Conservation (phyloP, 2,113 vertebrate species). For the Glaucidium brasilianum region DNA sequence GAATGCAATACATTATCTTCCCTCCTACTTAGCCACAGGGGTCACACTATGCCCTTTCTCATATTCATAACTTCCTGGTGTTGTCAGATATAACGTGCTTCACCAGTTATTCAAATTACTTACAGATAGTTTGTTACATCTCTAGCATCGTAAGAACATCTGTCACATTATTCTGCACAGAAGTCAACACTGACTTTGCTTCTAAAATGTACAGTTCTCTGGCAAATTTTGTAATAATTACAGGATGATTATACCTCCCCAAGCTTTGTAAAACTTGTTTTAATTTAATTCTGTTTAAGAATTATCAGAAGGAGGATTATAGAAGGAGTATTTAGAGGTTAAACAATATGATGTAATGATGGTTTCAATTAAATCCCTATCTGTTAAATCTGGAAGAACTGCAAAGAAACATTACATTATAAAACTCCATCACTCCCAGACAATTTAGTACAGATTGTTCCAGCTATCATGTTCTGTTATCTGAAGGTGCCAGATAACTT, state of each 20-base stretch:
- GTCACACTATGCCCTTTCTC: neutral
- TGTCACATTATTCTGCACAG: conserved; percentile 15
- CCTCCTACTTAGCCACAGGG: neutral
- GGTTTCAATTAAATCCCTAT: neutral
- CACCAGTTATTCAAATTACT: conserved; percentile 58
- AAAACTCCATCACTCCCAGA: neutral
- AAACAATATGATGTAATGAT: neutral
- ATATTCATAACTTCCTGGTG: neutral
- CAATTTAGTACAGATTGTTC: neutral
- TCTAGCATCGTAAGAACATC: conserved; percentile 45
- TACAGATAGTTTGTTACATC: conserved; percentile 35
- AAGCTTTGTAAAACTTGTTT: neutral
- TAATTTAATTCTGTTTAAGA: neutral
- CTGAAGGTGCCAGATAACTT: neutral
- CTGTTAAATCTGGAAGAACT: neutral
- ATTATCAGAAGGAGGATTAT: neutral
- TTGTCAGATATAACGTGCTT: conserved; percentile 50
- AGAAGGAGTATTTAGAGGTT: neutral
- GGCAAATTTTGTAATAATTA: neutral
- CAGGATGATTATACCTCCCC: neutral
- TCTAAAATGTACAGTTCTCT: neutral
- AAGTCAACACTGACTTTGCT: neutral
- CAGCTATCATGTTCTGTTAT: neutral
- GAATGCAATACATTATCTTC: neutral
- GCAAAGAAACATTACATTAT: neutral